Evolutionary conservation across 2,113 vertebrate species (phyloP).

Genomic region (human): DNA sequence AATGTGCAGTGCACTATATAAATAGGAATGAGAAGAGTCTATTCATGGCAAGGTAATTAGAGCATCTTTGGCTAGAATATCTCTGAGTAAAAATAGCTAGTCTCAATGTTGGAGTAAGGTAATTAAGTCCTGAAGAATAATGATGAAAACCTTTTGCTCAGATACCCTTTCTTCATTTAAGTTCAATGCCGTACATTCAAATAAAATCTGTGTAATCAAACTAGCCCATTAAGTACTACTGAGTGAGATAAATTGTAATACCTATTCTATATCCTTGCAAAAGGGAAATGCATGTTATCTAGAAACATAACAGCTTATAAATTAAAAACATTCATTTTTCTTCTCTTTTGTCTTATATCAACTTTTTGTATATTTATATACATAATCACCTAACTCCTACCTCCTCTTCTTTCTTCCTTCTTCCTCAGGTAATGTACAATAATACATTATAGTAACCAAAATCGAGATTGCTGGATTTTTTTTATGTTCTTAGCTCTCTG

Average conservation of each 20-base stretch:
- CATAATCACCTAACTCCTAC: neutral
- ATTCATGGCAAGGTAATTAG: constrained; percentile 82
- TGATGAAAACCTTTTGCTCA: constrained; percentile 78
- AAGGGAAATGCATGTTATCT: neutral
- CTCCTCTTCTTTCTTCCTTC: neutral
- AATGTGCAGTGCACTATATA: constrained; percentile 61
- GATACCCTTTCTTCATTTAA: constrained; percentile 68
- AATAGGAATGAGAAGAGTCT: constrained; percentile 76
- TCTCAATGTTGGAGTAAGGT: constrained; percentile 81
- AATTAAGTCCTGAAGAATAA: constrained; percentile 84
- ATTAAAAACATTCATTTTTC: constrained; percentile 27
- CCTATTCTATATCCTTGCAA: neutral
- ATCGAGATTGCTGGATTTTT: neutral
- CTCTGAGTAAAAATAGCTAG: constrained; percentile 83
- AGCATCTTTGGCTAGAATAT: constrained; percentile 67
- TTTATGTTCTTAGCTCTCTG: neutral
- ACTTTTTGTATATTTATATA: neutral
- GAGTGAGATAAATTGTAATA: constrained; percentile 28
- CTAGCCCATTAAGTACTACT: constrained; percentile 22
- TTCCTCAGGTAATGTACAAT: neutral
- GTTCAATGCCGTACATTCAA: constrained; percentile 59
- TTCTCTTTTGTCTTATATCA: constrained; percentile 39
- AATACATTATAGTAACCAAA: neutral
- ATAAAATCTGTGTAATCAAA: constrained; percentile 55
- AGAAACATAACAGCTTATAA: neutral